Evolutionary conservation across 2,888 invertebrate genomes (phyloP).

Genomic region (Parochlus steinenii): DNA sequence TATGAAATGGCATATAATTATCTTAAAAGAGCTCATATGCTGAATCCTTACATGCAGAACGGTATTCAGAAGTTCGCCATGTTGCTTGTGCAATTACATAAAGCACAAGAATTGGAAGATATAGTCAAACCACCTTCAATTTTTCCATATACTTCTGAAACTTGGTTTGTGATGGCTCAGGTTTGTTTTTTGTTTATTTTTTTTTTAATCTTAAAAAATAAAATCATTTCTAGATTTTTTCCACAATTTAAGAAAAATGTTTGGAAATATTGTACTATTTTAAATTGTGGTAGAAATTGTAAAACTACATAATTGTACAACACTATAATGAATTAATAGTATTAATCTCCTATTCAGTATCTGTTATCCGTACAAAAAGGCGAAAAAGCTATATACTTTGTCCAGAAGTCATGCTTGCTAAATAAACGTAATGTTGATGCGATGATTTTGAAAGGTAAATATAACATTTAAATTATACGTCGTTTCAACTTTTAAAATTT

Average conservation of each 20-base stretch:
- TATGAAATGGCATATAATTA: slow-evolving; percentile 41
- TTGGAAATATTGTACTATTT: too few relatives aligned
- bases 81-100: slow-evolving; percentile 40
- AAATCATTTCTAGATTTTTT: too few relatives aligned
- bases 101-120: slow-evolving; percentile 42
- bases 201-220: too few relatives aligned
- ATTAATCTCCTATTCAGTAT: too few relatives aligned
- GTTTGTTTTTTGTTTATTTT: too few relatives aligned
- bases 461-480: neutral
- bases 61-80: slow-evolving; percentile 50
- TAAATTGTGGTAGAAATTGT: too few relatives aligned
- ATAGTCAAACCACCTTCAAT: slow-evolving; percentile 31
- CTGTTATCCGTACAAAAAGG: slow-evolving; percentile 32
- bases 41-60: slow-evolving; percentile 36
- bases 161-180: slow-evolving; percentile 64
- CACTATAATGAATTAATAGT: too few relatives aligned
- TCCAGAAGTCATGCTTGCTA: slow-evolving; percentile 49
- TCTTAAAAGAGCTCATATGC: slow-evolving; percentile 31
- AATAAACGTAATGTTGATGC: slow-evolving; percentile 55
- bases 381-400: slow-evolving; percentile 49
- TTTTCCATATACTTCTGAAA: slow-evolving; percentile 37
- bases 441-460: slow-evolving; percentile 49
- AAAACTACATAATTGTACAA: too few relatives aligned
- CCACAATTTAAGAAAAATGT: too few relatives aligned
- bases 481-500: neutral